A percentile compares a stretch with the other conserved stretches of the same genome.
Conservation (phyloP, 2,888 invertebrate species). For the Apamea sordens region DNA sequence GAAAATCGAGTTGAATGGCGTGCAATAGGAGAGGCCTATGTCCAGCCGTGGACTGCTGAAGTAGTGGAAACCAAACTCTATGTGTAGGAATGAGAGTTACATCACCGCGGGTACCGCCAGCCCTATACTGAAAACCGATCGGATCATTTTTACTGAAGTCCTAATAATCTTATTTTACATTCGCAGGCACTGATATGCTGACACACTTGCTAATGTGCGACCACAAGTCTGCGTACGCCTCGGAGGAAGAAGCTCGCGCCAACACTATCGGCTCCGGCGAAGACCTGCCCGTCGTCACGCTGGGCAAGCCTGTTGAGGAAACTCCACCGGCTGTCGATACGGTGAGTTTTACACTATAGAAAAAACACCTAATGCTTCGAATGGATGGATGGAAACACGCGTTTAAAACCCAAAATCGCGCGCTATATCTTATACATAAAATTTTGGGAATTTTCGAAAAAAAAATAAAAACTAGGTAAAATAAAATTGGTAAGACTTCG, state of each 20-base stretch:
- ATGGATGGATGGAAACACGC: neutral
- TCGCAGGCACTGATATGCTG: conserved; percentile 90
- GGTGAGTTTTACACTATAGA: conserved; percentile 25
- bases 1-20: too few relatives aligned
- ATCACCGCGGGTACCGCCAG: neutral
- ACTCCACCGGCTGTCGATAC: conserved; percentile 33
- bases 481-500: too few relatives aligned
- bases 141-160: neutral
- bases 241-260: conserved; percentile 91
- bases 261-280: conserved; percentile 87
- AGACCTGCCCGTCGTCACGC: conserved; percentile 46
- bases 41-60: too few relatives aligned
- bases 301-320: conserved; percentile 64
- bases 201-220: conserved; percentile 94
- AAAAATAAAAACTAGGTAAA: too few relatives aligned
- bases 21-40: too few relatives aligned
- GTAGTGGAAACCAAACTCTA: neutral
- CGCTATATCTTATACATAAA: neutral
- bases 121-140: neutral
- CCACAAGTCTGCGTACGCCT: conserved; percentile 93
- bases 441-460: too few relatives aligned
- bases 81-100: too few relatives aligned
- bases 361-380: neutral
- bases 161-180: neutral
- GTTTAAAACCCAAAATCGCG: neutral